Conservation (phyloP, 2,888 invertebrate genomes). For the Lordiphosa andalusiaca region DNA sequence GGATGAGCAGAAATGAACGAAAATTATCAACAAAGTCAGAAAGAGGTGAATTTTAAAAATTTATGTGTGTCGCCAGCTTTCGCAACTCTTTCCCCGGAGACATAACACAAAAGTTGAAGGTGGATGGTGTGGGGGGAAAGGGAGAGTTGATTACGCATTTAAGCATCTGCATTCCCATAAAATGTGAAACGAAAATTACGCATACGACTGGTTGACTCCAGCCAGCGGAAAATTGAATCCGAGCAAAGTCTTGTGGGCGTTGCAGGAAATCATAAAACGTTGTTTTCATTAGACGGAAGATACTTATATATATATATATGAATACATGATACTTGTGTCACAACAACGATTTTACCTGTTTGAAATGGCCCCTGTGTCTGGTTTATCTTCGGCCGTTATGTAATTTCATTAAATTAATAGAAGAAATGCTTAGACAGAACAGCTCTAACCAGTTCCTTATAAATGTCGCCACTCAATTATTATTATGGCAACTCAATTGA, state of each 20-base stretch:
- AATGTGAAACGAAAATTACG: conserved; percentile 42
- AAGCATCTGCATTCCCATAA: conserved; percentile 48
- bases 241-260: conserved; percentile 35
- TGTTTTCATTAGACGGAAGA: conserved; percentile 67
- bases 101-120: conserved; percentile 52
- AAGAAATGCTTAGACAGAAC: conserved; percentile 28
- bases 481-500: conserved; percentile 28
- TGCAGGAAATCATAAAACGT: conserved; percentile 68
- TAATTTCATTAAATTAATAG: conserved; percentile 40
- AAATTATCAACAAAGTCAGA: conserved; percentile 15
- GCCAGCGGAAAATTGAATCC: conserved; percentile 41
- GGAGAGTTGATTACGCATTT: conserved; percentile 40
- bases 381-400: conserved; percentile 46
- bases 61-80: conserved; percentile 19
- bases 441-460: conserved; percentile 27
- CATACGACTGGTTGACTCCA: conserved; percentile 35
- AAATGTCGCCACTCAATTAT: conserved; percentile 48
- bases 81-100: conserved; percentile 19
- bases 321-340: conserved; percentile 31
- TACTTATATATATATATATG: conserved; percentile 26
- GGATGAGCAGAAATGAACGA: conserved; percentile 6
- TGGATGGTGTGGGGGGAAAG: conserved; percentile 1
- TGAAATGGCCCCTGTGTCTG: conserved; percentile 44
- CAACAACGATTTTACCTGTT: conserved; percentile 59
- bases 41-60: conserved; percentile 13